phyloP scores from a whole-genome alignment of 1,140 invertebrate species.

The Drosophila mauritiana region DNA sequence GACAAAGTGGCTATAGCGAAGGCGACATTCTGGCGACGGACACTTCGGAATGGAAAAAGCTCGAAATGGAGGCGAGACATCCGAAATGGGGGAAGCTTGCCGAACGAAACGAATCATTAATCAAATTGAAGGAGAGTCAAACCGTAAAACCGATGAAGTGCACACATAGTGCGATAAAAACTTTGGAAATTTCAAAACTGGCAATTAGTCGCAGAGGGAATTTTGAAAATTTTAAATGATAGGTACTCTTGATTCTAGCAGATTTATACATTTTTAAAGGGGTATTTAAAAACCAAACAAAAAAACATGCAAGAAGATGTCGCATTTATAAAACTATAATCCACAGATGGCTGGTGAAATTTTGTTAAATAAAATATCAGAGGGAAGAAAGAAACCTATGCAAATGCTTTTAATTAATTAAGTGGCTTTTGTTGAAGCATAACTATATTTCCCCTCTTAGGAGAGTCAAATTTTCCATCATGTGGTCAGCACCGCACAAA shows the following conservation, averaged over 20 bases:
- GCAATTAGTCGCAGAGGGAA: background rate
- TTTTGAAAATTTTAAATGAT: background rate
- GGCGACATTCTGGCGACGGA: slow-evolving; percentile 60
- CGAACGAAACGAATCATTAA: slow-evolving; percentile 37
- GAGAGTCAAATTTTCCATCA: background rate
- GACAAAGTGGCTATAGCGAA: slow-evolving; percentile 61
- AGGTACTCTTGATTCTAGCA: no score
- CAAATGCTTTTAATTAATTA: no score
- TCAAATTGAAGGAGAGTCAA: slow-evolving; percentile 27
- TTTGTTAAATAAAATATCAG: no score
- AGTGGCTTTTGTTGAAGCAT: background rate
- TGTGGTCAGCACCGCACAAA: background rate
- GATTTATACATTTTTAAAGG: no score
- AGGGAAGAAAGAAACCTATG: no score
- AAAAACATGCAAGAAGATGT: no score
- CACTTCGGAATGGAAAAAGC: slow-evolving; percentile 14
- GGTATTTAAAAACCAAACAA: no score
- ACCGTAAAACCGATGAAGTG: slow-evolving; percentile 19
- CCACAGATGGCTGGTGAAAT: no score
- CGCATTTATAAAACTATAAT: no score
- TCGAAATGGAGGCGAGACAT: slow-evolving; percentile 25
- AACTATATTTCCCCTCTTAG: background rate
- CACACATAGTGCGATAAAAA: no score
- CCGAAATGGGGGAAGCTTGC: slow-evolving; percentile 33
- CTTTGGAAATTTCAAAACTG: background rate